phyloP scores from a whole-genome alignment of 2,888 invertebrate genomes.

The Zaprionus lineosus region DNA sequence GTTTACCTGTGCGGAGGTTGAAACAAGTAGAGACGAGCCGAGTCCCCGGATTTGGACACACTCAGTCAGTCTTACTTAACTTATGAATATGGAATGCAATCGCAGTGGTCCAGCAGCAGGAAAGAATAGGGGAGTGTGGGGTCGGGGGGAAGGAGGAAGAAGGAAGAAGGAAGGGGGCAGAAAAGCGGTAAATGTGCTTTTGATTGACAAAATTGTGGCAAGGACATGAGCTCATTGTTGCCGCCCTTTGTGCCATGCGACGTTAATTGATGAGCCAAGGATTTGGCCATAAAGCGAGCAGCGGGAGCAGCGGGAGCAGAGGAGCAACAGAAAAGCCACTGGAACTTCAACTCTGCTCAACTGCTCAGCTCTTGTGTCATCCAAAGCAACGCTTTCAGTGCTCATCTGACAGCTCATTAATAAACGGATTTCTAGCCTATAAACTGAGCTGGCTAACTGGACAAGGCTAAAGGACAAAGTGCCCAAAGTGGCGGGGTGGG shows the following conservation, averaged over 20 bases:
- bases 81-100: slow-evolving; percentile 72
- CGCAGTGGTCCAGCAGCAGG: slow-evolving; percentile 24
- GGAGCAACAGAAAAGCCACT: neutral
- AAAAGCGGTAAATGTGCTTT: slow-evolving; percentile 43
- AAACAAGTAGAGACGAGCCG: no score
- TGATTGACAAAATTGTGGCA: slow-evolving; percentile 77
- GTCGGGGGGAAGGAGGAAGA: no score
- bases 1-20: no score
- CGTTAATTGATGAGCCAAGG: slow-evolving; percentile 71
- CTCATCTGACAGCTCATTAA: slow-evolving; percentile 69
- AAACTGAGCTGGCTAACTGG: neutral
- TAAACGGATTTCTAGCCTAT: slow-evolving; percentile 62
- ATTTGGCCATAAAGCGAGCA: slow-evolving; percentile 33
- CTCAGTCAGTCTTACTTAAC: slow-evolving; percentile 45
- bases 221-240: slow-evolving; percentile 52
- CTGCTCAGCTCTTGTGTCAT: slow-evolving; percentile 37
- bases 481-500: no score
- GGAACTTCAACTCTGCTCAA: slow-evolving; percentile 27
- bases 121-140: no score
- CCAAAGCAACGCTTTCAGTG: slow-evolving; percentile 27
- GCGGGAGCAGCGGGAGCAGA: neutral
- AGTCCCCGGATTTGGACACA: slow-evolving; percentile 61
- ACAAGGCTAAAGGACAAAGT: neutral
- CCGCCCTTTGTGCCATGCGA: slow-evolving; percentile 32
- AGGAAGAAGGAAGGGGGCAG: no score